Evolutionary conservation across 2,113 vertebrate species (phyloP), one percentile per base, ranked within the genome.

Genomic region (Syrrhaptes paradoxus): DNA sequence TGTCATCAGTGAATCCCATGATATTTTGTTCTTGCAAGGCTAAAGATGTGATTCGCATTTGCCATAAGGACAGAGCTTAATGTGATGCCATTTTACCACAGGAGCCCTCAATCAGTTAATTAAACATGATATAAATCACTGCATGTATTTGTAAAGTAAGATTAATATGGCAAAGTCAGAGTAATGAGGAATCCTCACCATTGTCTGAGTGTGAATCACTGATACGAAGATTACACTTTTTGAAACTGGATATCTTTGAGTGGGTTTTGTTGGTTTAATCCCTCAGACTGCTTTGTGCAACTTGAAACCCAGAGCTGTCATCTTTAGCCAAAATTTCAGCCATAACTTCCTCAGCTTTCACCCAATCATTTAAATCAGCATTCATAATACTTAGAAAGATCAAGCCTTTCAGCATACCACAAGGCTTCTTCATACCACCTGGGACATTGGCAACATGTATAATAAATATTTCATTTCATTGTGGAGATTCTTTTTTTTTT

Each of bases 1-100:
- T 99, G 98, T 99, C 98, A 98, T 98, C 97, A 97, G 97, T 87
- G 97, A 98, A 98, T 98, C 98, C 98, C 97, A 97, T 96, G 98
- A 98, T 97, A 98, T 97, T 98, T 97, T 98, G 97, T 97, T 97
- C 98, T 98, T 98, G 97, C 97, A 97, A 96, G 96, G 96, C 98
- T 98, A 98, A 98, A 98, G 98, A 98, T 97, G 98, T 98, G 98
- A 98, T 97, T 97, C 97, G 97, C 97, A 97, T 98, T 97, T 98
- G 98, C 98, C 98, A 98, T 98, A 98, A 98, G 97, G 97, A 97
- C 98, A 91, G 95, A 97, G 97, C 98, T 98, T 98, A 98, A 97
- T 98, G 93, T 67, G 96, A 95, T 98, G 97, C 98, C 97, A 95
- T 98, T 98, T 98, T 98, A 98, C 97, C 97, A 97, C 97, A 93